Conservation (phyloP, 2,888 invertebrate genomes). For the Melanchra persicariae region DNA sequence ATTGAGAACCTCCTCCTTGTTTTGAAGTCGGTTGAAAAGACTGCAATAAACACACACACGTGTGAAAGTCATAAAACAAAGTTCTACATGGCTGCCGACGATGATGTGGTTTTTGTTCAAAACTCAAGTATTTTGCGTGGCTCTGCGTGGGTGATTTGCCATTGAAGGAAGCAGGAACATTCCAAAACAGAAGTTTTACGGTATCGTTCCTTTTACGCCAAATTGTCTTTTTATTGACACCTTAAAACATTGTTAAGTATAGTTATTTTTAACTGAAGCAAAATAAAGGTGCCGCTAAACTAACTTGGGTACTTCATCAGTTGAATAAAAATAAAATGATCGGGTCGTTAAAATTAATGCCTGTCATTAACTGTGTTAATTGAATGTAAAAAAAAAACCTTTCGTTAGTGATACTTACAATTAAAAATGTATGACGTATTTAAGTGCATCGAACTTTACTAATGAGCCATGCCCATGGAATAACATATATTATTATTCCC, state of each 20-base stretch:
- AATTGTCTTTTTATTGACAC: conserved; percentile 53
- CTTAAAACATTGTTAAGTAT: conserved; percentile 19
- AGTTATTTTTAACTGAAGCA: conserved; percentile 29
- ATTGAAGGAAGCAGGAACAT: conserved; percentile 44
- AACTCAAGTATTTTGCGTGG: conserved; percentile 21
- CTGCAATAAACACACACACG: background rate
- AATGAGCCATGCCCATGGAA: background rate
- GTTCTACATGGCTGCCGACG: conserved; percentile 14
- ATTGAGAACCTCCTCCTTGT: too few relatives aligned
- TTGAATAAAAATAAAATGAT: conserved; percentile 20
- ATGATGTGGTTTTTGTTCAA: conserved; percentile 27
- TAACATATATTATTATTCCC: background rate
- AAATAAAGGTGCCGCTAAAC: conserved; percentile 32
- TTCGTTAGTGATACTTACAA: too few relatives aligned
- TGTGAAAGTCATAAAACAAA: conserved; percentile 35
- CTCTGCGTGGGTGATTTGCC: conserved; percentile 54
- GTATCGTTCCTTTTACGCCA: conserved; percentile 62
- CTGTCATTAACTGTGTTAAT: background rate
- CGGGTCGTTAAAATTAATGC: conserved; percentile 3
- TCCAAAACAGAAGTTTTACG: conserved; percentile 66
- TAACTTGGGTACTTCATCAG: conserved; percentile 5
- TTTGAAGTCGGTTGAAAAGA: too few relatives aligned
- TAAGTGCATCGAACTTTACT: conserved; percentile 38
- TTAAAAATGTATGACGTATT: background rate
- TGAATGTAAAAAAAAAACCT: background rate